Evolutionary conservation across 2,113 vertebrate genomes (phyloP).

Genomic region (Passerina amoena): DNA sequence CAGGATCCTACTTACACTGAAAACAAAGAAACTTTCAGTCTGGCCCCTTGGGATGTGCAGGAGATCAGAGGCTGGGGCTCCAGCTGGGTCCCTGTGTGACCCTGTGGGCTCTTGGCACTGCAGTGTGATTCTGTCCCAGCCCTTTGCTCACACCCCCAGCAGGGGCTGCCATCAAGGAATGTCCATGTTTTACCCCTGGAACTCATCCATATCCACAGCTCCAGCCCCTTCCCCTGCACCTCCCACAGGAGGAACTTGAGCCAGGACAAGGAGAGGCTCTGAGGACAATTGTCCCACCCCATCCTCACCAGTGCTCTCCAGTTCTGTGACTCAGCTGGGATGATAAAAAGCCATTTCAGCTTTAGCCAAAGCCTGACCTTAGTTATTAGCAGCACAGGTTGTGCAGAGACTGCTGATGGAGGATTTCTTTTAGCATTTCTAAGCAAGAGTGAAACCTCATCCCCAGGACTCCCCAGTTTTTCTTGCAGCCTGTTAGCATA

Average conservation of each 20-base stretch:
- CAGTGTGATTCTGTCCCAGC: not conserved
- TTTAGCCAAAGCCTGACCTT: not conserved
- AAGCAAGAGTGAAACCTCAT: not conserved
- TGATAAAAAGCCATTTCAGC: not conserved
- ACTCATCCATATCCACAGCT: fast-evolving
- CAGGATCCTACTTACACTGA: fast-evolving
- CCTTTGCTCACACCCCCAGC: not conserved
- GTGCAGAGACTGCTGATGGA: not conserved
- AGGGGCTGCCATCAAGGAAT: not conserved
- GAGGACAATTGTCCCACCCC: not conserved
- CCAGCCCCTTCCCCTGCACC: not conserved
- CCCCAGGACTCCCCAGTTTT: not conserved
- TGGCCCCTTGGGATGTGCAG: not conserved
- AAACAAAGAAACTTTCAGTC: not conserved
- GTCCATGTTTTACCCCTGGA: not conserved
- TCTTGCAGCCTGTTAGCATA: not conserved
- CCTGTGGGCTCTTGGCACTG: not conserved
- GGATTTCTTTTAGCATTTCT: not conserved
- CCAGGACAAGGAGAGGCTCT: not conserved
- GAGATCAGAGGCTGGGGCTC: not conserved
- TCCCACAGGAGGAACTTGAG: too few species aligned
- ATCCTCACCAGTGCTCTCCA: not conserved
- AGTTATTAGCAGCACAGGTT: not conserved
- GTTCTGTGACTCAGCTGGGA: not conserved
- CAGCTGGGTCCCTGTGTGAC: too few species aligned